phyloP scores from a whole-genome alignment of 2,888 invertebrate genomes.

The Diaperis boleti region DNA sequence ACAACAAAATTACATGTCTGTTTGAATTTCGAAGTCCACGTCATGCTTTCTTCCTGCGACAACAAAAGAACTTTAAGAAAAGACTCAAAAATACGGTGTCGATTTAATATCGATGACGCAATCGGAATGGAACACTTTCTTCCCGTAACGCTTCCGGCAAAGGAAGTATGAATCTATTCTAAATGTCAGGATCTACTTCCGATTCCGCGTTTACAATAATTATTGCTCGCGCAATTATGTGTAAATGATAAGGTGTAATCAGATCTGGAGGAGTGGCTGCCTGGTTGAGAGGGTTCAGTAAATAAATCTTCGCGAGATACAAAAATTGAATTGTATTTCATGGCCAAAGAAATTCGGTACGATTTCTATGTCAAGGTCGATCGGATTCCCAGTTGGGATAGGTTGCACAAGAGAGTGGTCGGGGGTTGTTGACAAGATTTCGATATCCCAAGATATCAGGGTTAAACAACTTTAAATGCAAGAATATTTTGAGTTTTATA shows the following conservation, averaged over 20 bases:
- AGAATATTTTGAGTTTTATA: no score
- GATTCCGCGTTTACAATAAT: constrained; percentile 10
- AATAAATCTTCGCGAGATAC: no score
- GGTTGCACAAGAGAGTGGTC: no score
- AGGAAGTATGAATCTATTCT: background rate
- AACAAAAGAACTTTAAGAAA: background rate
- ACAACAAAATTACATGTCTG: constrained; percentile 9
- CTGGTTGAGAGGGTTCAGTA: background rate
- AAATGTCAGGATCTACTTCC: constrained; percentile 18
- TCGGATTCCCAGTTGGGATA: no score
- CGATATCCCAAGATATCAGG: no score
- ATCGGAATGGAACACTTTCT: constrained; percentile 22
- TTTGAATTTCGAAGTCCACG: background rate
- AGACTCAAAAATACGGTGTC: background rate
- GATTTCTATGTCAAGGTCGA: no score
- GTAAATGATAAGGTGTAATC: background rate
- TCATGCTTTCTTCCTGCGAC: constrained; percentile 18
- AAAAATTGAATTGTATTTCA: no score
- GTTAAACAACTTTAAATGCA: no score
- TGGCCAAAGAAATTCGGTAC: no score
- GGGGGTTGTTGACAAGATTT: no score
- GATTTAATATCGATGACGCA: constrained; percentile 11
- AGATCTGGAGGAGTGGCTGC: no score
- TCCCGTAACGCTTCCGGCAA: constrained; percentile 13
- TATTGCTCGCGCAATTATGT: background rate